Conservation (phyloP, 2,888 invertebrate genomes). For the Drosophila neotestacea region DNA sequence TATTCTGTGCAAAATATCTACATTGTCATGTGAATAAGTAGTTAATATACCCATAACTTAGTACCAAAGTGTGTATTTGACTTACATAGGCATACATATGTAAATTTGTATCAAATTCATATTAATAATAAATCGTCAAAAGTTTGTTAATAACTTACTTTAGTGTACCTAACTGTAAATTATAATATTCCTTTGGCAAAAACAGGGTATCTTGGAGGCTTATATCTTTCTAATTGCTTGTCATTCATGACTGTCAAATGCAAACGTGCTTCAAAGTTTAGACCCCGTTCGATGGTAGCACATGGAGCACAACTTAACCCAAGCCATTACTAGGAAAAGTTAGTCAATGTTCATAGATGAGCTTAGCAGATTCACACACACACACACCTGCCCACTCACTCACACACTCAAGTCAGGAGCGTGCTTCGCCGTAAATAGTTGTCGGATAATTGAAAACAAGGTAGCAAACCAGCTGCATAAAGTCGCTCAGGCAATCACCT, state of each 20-base stretch:
- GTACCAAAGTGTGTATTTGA: neutral
- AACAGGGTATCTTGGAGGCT: constrained; percentile 13
- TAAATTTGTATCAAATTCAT: neutral
- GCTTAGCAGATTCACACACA: constrained; percentile 12
- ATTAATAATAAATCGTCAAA: neutral
- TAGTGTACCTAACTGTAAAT: neutral
- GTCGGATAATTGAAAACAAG: constrained; percentile 70
- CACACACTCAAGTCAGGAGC: constrained; percentile 5
- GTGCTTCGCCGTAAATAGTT: constrained; percentile 42
- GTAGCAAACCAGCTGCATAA: constrained; percentile 30
- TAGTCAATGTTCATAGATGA: constrained; percentile 67
- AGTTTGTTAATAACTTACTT: neutral
- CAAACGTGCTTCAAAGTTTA: constrained; percentile 59
- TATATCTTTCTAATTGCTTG: neutral
- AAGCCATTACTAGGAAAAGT: constrained; percentile 45
- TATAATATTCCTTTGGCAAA: neutral
- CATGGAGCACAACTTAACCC: constrained; percentile 26
- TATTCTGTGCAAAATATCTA: constrained; percentile 20
- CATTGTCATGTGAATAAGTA: constrained; percentile 22
- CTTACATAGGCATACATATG: neutral
- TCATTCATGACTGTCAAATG: constrained; percentile 45
- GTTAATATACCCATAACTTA: constrained; percentile 6
- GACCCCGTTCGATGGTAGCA: constrained; percentile 23
- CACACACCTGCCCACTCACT: neutral
- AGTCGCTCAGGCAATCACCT: constrained; percentile 7